These are phyloP conservation scores for Pedicia rivosa DNA, from an alignment of 2,888 invertebrate genomes.

Conservation along the genomic window DNA sequence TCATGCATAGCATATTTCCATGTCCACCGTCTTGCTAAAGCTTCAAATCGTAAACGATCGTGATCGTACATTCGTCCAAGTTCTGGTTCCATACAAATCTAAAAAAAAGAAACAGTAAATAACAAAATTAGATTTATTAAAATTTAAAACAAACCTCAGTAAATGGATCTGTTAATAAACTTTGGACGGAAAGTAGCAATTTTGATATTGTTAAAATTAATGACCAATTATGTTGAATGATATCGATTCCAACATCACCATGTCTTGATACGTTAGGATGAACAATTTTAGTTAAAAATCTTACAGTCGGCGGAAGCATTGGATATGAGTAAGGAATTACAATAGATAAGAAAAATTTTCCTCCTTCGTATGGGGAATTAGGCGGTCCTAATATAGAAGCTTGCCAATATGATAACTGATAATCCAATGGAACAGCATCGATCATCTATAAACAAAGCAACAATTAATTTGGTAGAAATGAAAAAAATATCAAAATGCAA, in stretches of 20 bases:
- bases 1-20: constrained; percentile 84
- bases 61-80: constrained; percentile 63
- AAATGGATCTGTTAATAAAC: constrained; percentile 77
- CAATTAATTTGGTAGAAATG: no score
- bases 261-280: constrained; percentile 92
- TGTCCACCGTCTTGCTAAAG: constrained; percentile 72
- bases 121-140: background rate
- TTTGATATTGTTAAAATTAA: constrained; percentile 81
- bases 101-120: constrained; percentile 9
- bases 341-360: constrained; percentile 77
- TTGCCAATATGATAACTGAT: constrained; percentile 61
- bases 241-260: constrained; percentile 91
- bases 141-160: constrained; percentile 40
- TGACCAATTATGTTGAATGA: constrained; percentile 94
- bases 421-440: constrained; percentile 29
- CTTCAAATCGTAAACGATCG: constrained; percentile 57
- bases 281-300: constrained; percentile 83
- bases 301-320: constrained; percentile 77
- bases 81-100: constrained; percentile 83
- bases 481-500: no score
- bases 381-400: constrained; percentile 83
- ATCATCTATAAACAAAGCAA: no score
- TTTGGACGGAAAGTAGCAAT: constrained; percentile 74
- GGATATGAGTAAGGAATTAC: constrained; percentile 78
- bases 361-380: constrained; percentile 89